A percentile compares a stretch with the other conserved stretches of the same genome.
Conservation (phyloP, 1,140 invertebrate genomes). For the Heliconius hermathena region DNA sequence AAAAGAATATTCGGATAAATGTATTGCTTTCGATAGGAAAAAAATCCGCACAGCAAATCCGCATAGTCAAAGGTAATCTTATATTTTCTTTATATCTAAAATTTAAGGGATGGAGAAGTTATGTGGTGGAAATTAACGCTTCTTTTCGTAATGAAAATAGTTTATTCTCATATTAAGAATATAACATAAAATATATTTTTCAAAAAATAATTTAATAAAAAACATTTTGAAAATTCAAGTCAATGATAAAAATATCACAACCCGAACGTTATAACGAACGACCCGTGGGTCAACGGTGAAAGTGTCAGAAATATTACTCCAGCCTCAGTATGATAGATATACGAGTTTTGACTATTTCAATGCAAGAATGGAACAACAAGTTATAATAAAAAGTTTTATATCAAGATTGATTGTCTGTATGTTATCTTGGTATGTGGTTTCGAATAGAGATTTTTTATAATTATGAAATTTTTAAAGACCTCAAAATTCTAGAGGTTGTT, state of each 20-base stretch:
- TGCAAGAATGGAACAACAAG: constrained; percentile 15
- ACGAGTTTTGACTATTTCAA: constrained; percentile 13
- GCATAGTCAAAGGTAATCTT: too few relatives aligned
- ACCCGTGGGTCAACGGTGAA: constrained; percentile 56
- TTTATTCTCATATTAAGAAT: too few relatives aligned
- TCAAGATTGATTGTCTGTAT: constrained; percentile 52
- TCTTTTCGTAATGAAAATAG: too few relatives aligned
- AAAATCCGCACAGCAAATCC: too few relatives aligned
- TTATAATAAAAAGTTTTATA: constrained; percentile 28
- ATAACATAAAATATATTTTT: too few relatives aligned
- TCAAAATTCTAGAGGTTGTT: too few relatives aligned
- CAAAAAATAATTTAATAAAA: too few relatives aligned
- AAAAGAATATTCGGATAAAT: neutral
- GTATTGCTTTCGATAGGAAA: neutral
- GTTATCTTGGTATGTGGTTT: neutral
- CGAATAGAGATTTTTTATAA: neutral
- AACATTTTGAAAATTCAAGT: constrained; percentile 3
- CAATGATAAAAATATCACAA: constrained; percentile 44
- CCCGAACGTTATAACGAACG: constrained; percentile 49
- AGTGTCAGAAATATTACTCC: constrained; percentile 62
- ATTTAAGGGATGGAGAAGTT: too few relatives aligned
- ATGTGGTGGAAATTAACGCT: too few relatives aligned
- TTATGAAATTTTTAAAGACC: too few relatives aligned
- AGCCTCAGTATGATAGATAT: constrained; percentile 29
- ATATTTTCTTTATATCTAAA: too few relatives aligned